Evolutionary conservation across 2,888 invertebrate genomes (phyloP), one percentile per base, ranked within the genome.

Genomic region (Caradrina clavipalpis): DNA sequence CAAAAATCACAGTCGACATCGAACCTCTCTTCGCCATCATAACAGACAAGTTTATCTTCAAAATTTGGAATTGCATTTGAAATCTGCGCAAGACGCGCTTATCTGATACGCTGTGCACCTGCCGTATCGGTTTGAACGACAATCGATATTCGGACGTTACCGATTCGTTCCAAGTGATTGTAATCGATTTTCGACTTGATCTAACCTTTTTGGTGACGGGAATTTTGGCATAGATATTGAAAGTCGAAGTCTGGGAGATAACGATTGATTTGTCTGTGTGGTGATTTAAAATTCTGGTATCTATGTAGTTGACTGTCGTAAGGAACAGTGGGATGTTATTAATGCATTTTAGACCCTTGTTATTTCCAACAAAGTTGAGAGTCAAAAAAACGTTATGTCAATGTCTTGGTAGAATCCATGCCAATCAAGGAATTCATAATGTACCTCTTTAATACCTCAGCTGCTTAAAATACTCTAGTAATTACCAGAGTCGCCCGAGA

Each of bases 41-140:
- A 54, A 50, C 17, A 54, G 80, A 78, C 73, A 69, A 50, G 62
- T 78, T 79, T 86, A 88, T 89, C 87, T 82, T 76, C 73, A 84
- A 85, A 87, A 86, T 87, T 83, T 83, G 86, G 79, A 87, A 88
- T 86, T 89, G 85, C 86, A 87, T 87, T 83, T 77, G 80, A 88
- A 85, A 86, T 86, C 86, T 84, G 84, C 76, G 56, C 69, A 72
- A 78, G 83, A 83, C 70, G 74, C 56, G 67, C 70, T 75, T 84
- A 84, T 84, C 84, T 22, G 58, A 50, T 66, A 73, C 59, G 55
- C 72, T 64, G 72, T 75, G 84, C 81, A 83, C 85, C 85, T 86
- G 84, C 79, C 79, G 76, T 82, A 84, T 84, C 81, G 63, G 68
- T 76, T 71, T 81, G 83, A 86, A 83, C 85, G 84, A 83, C 86